A percentile compares a stretch with the other conserved stretches of the same genome.
These are phyloP conservation scores for Parelbella ahira DNA, from an alignment of 2,888 invertebrate species.

Conservation along the genomic window DNA sequence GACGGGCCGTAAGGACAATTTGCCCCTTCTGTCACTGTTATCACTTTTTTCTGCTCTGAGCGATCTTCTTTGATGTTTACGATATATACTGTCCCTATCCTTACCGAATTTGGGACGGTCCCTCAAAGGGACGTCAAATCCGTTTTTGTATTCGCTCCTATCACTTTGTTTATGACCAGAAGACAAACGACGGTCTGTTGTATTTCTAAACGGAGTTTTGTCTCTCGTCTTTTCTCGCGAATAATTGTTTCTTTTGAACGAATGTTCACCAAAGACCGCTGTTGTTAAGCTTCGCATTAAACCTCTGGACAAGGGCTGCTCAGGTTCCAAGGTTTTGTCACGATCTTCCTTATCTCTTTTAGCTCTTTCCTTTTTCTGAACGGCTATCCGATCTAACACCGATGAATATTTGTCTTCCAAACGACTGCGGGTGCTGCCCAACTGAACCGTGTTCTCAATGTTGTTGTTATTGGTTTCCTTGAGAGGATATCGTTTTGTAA, in stretches of 20 bases:
- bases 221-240: constrained; percentile 82
- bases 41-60: constrained; percentile 84
- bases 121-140: constrained; percentile 51
- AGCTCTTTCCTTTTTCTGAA: constrained; percentile 78
- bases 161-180: constrained; percentile 58
- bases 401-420: constrained; percentile 90
- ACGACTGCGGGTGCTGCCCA: constrained; percentile 83
- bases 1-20: constrained; percentile 76
- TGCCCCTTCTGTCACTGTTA: constrained; percentile 73
- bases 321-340: constrained; percentile 87
- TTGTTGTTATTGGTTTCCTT: constrained; percentile 74
- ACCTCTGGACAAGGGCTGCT: constrained; percentile 59
- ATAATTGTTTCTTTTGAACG: constrained; percentile 70
- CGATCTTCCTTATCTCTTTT: constrained; percentile 77
- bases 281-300: constrained; percentile 87
- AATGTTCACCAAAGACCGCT: constrained; percentile 85
- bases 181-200: constrained; percentile 64
- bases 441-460: constrained; percentile 55
- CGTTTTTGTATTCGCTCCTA: constrained; percentile 62
- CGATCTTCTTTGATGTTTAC: constrained; percentile 78
- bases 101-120: constrained; percentile 60
- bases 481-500: constrained; percentile 66
- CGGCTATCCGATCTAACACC: constrained; percentile 85
- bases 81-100: constrained; percentile 73
- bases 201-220: constrained; percentile 83